Evolutionary conservation across 2,888 invertebrate species (phyloP), one percentile per base, ranked within the genome.

Genomic region (Argynnis bischoffii): DNA sequence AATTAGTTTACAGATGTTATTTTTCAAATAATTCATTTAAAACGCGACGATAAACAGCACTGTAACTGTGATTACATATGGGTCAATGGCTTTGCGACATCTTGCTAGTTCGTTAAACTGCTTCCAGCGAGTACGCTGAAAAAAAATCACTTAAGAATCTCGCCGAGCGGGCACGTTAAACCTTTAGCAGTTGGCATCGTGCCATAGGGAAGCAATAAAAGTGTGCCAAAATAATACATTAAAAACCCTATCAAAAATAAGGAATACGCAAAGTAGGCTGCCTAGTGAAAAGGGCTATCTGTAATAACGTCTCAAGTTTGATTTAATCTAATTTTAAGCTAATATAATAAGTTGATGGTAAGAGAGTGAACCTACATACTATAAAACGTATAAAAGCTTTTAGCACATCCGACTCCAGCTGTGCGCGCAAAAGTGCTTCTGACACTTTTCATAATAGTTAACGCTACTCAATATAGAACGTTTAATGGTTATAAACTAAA

Each of bases 151-250:
- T 90, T 88, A 88, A 86, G 88, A 87, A 87, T 82, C 82, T 86
- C 81, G 80, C 80, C 77, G 82, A 80, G 76, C 76, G 78, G 80
- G 81, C 85, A 86, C 85, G 88, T 87, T 88, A 88, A 87, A 87
- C 88, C 88, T 89, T 90, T 84, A 85, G 83, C 79, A 74, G 84
- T 79, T 91, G 91, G 91, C 90, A 84, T 77, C 60, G 57, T 74
- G 90, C 90, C 91, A 92, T 79, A 72, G 72, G 72, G 73, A 73
- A 77, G 78, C 64, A 66, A 84, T 85, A 81, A 72, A 69, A 69
- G 83, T 84, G 86, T 88, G 88, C 89, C 88, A 89, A 88, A 89
- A 89, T 89, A 90, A 89, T 86, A 85, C 84, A 90, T 90, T 90
- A 86, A 89, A 90, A 90, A 82, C 81, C 82, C 82, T 87, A 89